phyloP scores from a whole-genome alignment of 1,140 invertebrate species.

The Cheumatopsyche charites region DNA sequence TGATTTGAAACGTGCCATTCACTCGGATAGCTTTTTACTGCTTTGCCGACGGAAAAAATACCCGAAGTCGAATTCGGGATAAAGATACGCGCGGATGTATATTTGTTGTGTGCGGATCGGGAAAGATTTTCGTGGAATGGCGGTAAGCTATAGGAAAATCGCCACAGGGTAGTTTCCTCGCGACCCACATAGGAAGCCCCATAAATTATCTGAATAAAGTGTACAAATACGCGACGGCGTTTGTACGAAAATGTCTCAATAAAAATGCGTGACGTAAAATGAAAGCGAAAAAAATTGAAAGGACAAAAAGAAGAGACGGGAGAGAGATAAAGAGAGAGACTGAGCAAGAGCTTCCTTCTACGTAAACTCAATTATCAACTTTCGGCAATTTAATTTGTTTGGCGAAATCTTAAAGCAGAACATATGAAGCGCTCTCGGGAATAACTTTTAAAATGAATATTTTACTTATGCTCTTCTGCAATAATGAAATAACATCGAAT shows the following conservation, averaged over 20 bases:
- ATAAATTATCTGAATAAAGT: slow-evolving; percentile 13
- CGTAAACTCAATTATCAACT: slow-evolving; percentile 21
- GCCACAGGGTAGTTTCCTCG: neutral
- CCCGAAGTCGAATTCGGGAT: neutral
- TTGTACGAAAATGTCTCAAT: neutral
- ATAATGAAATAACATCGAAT: slow-evolving; percentile 2
- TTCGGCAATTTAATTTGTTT: slow-evolving; percentile 16
- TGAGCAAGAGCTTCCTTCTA: neutral
- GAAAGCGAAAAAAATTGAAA: neutral
- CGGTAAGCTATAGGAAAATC: slow-evolving; percentile 18
- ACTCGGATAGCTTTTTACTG: slow-evolving; percentile 32
- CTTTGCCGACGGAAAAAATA: slow-evolving; percentile 17
- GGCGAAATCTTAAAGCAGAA: slow-evolving; percentile 7
- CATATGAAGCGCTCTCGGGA: slow-evolving; percentile 6
- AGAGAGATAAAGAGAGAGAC: no score
- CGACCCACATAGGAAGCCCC: slow-evolving; percentile 1
- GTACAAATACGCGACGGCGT: slow-evolving; percentile 2
- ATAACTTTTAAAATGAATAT: slow-evolving; percentile 26
- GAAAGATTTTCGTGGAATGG: neutral
- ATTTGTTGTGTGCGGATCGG: neutral
- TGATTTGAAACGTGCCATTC: slow-evolving; percentile 37
- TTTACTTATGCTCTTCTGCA: neutral
- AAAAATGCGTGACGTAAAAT: neutral
- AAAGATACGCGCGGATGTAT: neutral
- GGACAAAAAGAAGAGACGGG: neutral